Evolutionary conservation across 2,797 vertebrate genomes (phyloP), one percentile per base, ranked within the genome.

Genomic region (Helicolenus hilgendorfi): DNA sequence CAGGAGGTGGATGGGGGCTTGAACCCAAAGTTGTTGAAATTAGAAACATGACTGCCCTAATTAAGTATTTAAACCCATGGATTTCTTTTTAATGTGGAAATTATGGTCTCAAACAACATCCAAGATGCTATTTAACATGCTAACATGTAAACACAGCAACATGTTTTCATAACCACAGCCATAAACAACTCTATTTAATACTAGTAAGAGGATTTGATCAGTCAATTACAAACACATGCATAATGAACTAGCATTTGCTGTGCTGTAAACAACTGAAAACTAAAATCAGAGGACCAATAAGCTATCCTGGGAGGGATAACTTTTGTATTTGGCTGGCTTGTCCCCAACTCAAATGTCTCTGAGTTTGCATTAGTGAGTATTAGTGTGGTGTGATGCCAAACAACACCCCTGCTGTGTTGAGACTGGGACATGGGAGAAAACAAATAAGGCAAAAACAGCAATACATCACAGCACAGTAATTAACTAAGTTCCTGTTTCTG

Each of bases 391-490:
- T 60, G 81, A 31, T 68, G 67, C 18, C 31, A 69, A 45, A 80
- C 59, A 79, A 29, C 33, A 36, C 68, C 35, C 60, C 72, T 62
- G 53, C 38, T 69, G 70, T 58, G 70, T 27, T 41, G 9, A 27
- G 58, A 49, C n/a, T 70, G 27, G 11, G 41, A 49, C 18, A 63
- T 7, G n/a, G 18, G 9, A 72, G 20, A 22, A 41, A 62, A 31
- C 2, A 70, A 68, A 38, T 11, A 14, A 68, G 41, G 13, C 26
- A 36, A 31, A 63, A 75, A 72, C 72, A 29, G 26, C 5, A 76
- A 63, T 20, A 14, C 56, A 84, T 68, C 77, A 73, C 20, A 62
- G 38, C 26, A 14, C 9, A 49, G 29, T 59, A 72, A 84, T 77
- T 77, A 70, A 26, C 9, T 36, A 58, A 20, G 36, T 24, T 56